A percentile compares a stretch with the other conserved stretches of the same genome.
Conservation (phyloP, 2,113 vertebrate genomes). For the Zingel zingel region DNA sequence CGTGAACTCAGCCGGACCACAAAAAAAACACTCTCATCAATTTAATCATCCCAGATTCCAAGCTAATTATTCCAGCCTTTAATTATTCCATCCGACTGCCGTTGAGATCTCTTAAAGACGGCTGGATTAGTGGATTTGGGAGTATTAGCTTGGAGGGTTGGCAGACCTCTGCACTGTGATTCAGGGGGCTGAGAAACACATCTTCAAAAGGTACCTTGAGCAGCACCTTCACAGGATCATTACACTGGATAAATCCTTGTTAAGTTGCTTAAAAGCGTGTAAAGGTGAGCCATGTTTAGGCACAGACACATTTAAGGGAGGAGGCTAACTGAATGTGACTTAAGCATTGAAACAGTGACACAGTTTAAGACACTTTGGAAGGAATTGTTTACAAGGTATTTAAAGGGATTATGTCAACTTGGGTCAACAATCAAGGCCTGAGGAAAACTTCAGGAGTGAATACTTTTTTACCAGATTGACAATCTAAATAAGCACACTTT, state of each 20-base stretch:
- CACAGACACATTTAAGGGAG: conserved; percentile 45
- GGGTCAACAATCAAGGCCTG: conserved; percentile 59
- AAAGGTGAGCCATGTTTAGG: conserved; percentile 70
- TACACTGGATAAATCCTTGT: conserved; percentile 70
- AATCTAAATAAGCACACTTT: conserved; percentile 7
- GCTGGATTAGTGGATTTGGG: conserved; percentile 85
- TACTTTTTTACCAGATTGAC: background rate
- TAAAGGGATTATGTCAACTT: conserved; percentile 69
- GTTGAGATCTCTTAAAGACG: conserved; percentile 81
- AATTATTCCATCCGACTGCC: conserved; percentile 81
- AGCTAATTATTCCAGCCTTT: conserved; percentile 81
- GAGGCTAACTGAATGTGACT: conserved; percentile 62
- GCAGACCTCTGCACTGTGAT: conserved; percentile 82
- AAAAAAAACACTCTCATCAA: conserved; percentile 54
- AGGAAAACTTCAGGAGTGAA: conserved; percentile 35
- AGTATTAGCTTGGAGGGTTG: conserved; percentile 81
- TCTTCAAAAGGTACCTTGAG: conserved; percentile 80
- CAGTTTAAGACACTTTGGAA: conserved; percentile 57
- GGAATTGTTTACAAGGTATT: conserved; percentile 70
- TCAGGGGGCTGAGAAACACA: conserved; percentile 67
- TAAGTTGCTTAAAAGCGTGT: conserved; percentile 77
- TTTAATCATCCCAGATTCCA: conserved; percentile 72
- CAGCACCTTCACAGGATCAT: conserved; percentile 78
- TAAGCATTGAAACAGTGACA: conserved; percentile 49
- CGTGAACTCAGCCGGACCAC: conserved; percentile 42